Conservation (phyloP, 2,797 vertebrate genomes). For the Orientallactaga sibirica region DNA sequence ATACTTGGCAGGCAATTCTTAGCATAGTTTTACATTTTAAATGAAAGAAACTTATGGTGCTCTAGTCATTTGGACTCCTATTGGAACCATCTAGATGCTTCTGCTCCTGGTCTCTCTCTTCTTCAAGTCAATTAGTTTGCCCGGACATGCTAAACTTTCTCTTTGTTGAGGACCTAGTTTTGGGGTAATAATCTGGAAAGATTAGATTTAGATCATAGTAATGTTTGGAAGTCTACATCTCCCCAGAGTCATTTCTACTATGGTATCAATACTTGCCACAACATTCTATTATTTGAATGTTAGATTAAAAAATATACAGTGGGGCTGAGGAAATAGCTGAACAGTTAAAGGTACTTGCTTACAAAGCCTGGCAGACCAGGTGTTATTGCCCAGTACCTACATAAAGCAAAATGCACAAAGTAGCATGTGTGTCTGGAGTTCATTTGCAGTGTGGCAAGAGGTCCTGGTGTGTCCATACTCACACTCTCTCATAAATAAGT, state of each 20-base stretch:
- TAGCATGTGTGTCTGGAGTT: too few species aligned
- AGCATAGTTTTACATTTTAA: neutral
- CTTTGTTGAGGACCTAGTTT: neutral
- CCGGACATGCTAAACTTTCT: neutral
- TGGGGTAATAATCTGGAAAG: neutral
- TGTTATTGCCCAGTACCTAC: too few species aligned
- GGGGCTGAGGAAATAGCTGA: too few species aligned
- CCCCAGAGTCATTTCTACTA: neutral
- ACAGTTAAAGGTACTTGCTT: too few species aligned
- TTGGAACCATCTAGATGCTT: neutral
- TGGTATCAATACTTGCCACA: neutral
- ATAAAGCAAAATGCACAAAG: too few species aligned
- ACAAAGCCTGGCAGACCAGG: too few species aligned
- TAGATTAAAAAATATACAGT: neutral
- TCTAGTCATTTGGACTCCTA: neutral
- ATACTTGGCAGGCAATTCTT: neutral
- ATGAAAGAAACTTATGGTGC: neutral
- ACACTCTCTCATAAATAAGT: too few species aligned
- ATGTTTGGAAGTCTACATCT: neutral
- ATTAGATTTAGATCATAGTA: neutral
- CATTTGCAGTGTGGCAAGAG: too few species aligned
- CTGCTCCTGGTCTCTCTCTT: neutral
- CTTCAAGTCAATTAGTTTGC: neutral
- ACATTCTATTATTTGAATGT: neutral
- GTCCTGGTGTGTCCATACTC: too few species aligned